These are phyloP conservation scores for Vanessa cardui DNA, from an alignment of 2,888 invertebrate genomes.

Conservation along the genomic window DNA sequence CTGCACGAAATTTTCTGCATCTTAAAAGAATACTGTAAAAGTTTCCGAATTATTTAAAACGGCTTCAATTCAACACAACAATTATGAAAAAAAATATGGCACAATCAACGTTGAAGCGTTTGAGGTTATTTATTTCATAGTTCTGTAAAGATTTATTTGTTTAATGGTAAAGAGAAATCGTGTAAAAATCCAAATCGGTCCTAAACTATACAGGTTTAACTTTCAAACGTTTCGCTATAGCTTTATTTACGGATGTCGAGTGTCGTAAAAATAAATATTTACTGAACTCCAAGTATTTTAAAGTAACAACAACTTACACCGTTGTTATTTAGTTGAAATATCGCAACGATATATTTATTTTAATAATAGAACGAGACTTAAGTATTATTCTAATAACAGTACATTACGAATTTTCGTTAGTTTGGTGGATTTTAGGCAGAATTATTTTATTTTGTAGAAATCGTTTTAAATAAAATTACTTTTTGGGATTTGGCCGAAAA, in stretches of 20 bases:
- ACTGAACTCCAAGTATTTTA: neutral
- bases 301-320: neutral
- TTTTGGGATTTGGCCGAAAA: neutral
- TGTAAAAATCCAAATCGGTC: too few species aligned
- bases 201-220: too few species aligned
- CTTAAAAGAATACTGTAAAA: conserved; percentile 7
- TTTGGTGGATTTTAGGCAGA: neutral
- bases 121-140: too few species aligned
- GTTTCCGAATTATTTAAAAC: neutral
- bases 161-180: too few species aligned
- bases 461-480: neutral
- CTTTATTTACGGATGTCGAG: conserved; percentile 15
- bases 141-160: too few species aligned
- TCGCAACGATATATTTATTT: neutral
- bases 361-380: neutral
- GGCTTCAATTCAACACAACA: neutral
- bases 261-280: neutral
- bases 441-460: neutral
- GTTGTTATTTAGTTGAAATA: conserved; percentile 1
- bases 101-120: too few species aligned
- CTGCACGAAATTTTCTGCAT: conserved; percentile 16
- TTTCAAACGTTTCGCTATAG: neutral
- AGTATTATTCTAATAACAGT: neutral
- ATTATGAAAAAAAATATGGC: neutral
- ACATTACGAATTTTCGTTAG: neutral